Conservation (phyloP, 2,113 vertebrate genomes). For the Megatriorchis doriae region DNA sequence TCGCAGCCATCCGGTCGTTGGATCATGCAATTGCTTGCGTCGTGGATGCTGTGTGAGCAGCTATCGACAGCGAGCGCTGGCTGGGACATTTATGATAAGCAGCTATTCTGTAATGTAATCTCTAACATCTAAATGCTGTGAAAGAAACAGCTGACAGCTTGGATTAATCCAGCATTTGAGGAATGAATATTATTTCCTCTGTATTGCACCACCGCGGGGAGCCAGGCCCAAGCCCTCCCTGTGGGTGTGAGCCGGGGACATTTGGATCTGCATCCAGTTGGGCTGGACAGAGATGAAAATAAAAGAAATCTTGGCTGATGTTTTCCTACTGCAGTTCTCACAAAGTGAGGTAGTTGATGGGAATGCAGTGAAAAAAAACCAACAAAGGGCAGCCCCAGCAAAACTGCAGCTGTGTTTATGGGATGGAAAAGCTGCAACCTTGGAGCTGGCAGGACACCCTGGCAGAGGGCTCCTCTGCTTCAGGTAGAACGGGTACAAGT, state of each 20-base stretch:
- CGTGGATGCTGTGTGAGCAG: accelerated
- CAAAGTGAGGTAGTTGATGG: not conserved
- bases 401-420: not conserved
- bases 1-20: accelerated
- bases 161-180: not conserved
- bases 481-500: accelerated
- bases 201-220: not conserved
- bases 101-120: not conserved
- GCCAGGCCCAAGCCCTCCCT: not conserved
- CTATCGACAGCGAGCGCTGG: accelerated
- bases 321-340: not conserved
- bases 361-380: not conserved
- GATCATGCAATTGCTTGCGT: accelerated
- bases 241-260: accelerated
- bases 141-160: not conserved
- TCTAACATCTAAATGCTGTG: not conserved
- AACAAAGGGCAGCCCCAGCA: not conserved
- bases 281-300: not conserved
- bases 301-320: not conserved
- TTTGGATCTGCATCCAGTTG: not conserved
- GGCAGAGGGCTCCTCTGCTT: not conserved
- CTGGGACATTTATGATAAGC: not conserved
- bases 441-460: not conserved
- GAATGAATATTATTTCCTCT: not conserved
- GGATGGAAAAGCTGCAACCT: not conserved